A percentile compares a stretch with the other conserved stretches of the same genome.
Conservation (phyloP, 2,797 vertebrate genomes). For the Takifugu rubripes region DNA sequence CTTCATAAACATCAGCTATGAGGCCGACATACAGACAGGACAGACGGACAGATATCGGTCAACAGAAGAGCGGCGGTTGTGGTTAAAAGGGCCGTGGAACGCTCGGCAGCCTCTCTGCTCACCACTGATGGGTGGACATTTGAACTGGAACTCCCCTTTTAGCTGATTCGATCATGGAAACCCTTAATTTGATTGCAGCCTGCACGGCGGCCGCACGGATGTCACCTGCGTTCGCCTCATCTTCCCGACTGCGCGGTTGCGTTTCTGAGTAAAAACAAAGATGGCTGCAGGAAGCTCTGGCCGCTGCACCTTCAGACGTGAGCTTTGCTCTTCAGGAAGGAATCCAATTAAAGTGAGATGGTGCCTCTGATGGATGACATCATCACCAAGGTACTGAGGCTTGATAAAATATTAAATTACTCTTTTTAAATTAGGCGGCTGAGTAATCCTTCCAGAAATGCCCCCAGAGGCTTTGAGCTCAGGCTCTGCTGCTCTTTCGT, state of each 20-base stretch:
- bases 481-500: not conserved
- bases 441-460: constrained; percentile 33
- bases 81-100: not conserved
- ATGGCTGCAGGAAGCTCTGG: too few species aligned
- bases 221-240: constrained; percentile 1
- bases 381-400: constrained; percentile 29
- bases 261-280: too few species aligned
- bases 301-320: too few species aligned
- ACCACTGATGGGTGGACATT: constrained; percentile 16
- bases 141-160: constrained; percentile 11
- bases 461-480: constrained; percentile 6
- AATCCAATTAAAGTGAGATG: constrained; percentile 9
- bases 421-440: constrained; percentile 9
- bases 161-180: constrained; percentile 27
- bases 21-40: constrained; percentile 67
- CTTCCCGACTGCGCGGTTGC: not conserved
- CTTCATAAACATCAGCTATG: constrained; percentile 75
- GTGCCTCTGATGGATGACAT: constrained; percentile 13
- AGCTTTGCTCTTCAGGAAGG: not conserved
- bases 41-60: constrained; percentile 30
- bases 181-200: constrained; percentile 23
- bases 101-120: constrained; percentile 8
- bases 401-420: constrained; percentile 10
- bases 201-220: constrained; percentile 7
- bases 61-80: constrained; percentile 27